Base-by-base conservation (phyloP, 35 echinoderm and acorn worm genomes). In the Lytechinus pictus region DNA sequence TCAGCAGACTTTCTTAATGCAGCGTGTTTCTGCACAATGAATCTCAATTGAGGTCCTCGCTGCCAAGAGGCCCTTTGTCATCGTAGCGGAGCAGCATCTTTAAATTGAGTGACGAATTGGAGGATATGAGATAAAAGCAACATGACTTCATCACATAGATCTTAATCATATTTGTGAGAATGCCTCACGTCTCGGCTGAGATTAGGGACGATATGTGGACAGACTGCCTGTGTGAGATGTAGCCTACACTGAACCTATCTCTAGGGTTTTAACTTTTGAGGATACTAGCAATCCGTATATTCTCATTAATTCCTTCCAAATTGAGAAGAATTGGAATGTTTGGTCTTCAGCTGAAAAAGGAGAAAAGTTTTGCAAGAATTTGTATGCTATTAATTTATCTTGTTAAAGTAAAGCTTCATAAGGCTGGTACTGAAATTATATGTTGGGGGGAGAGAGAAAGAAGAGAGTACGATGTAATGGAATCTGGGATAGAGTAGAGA, bases 131-230 rank as follows among this genome's bases (percentile, higher is more conserved):
- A 24, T 79, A 79, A 79, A 79, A 79, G 66, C 66, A 79, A 79
- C 66, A 79, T 79, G 66, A 79, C 66, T 79, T 79, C 66, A 79
- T 79, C 66, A 79, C 21, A 79, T 79, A 24, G 66, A 79, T 79
- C 66, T 79, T 79, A 79, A 79, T 79, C 66, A 79, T 79, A 79
- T 79, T 79, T 79, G 66, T 79, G 66, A 79, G 66, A 79, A 79
- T 24, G 21, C 66, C 66, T 24, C 66, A 79, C 16, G 66, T 79
- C 66, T 79, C 21, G 21, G 16, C 21, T 24, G 66, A 79, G 16
- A 79, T 79, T 79, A 79, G 66, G 66, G 66, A 79, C 66, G 7
- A 79, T 79, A 24, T 79, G 66, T 79, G 66, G 66, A 79, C 66
- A 79, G 66, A 79, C 14, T 24, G 8, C 19, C 21, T 79, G 16